phyloP scores from a whole-genome alignment of 2,888 invertebrate genomes.

The Mythimna lalbum region DNA sequence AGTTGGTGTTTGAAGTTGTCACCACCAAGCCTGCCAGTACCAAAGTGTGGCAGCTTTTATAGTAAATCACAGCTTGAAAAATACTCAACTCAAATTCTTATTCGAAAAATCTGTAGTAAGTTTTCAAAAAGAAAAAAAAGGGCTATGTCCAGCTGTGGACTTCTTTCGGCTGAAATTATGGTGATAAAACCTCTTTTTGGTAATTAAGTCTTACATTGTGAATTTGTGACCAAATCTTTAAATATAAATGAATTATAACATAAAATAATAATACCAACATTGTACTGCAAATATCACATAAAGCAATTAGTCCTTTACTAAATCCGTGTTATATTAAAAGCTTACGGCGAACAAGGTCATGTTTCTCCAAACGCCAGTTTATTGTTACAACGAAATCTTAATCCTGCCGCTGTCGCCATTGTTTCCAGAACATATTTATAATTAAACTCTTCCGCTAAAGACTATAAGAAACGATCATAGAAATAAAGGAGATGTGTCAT shows the following conservation, averaged over 20 bases:
- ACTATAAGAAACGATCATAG: conserved; percentile 16
- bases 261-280: too few species aligned
- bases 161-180: too few species aligned
- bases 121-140: too few species aligned
- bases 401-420: conserved; percentile 47
- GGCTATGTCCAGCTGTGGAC: too few species aligned
- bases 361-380: conserved; percentile 48
- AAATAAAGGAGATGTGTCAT: conserved; percentile 11
- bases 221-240: not conserved
- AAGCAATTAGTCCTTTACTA: conserved; percentile 14
- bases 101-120: too few species aligned
- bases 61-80: too few species aligned
- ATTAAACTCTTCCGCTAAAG: conserved; percentile 55
- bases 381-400: conserved; percentile 57
- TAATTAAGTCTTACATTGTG: not conserved
- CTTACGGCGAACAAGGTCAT: conserved; percentile 50
- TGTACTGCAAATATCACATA: not conserved
- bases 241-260: too few species aligned
- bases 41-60: too few species aligned
- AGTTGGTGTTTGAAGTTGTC: too few species aligned
- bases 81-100: too few species aligned
- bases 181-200: too few species aligned
- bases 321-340: conserved; percentile 31
- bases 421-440: conserved; percentile 54
- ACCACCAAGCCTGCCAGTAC: too few species aligned